phyloP scores from a whole-genome alignment of 2,113 vertebrate species.

The Amphilophus citrinellus region DNA sequence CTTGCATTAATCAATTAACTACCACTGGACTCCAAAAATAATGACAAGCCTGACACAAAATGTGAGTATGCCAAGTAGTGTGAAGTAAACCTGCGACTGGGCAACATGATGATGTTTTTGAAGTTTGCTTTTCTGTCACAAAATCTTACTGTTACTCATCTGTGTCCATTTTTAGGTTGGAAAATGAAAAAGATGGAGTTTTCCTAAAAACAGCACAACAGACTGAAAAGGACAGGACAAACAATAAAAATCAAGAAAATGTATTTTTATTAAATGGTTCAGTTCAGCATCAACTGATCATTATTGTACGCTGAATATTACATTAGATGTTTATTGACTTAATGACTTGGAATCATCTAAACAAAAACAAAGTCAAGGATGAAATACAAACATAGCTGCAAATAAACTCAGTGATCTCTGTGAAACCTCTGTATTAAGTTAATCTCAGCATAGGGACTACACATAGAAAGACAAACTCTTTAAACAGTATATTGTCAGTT shows the following conservation, averaged over 20 bases:
- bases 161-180: background rate
- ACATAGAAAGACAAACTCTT: background rate
- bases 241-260: background rate
- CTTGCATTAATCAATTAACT: background rate
- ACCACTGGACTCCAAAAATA: background rate
- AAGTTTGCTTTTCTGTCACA: background rate
- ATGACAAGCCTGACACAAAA: background rate
- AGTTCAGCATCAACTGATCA: conserved; percentile 13
- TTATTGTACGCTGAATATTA: conserved; percentile 23
- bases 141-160: background rate
- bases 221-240: background rate
- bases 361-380: background rate
- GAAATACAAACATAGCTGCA: background rate
- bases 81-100: background rate
- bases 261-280: background rate
- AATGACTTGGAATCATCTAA: background rate
- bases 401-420: background rate
- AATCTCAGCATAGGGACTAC: background rate
- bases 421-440: background rate
- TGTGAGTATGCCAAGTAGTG: background rate
- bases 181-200: background rate
- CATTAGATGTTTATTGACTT: conserved; percentile 18
- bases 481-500: conserved; percentile 6
- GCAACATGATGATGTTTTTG: background rate
- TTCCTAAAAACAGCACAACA: background rate